A percentile compares a stretch with the other conserved stretches of the same genome.
Conservation (phyloP, 2,113 vertebrate genomes). For the Noturus placidus region DNA sequence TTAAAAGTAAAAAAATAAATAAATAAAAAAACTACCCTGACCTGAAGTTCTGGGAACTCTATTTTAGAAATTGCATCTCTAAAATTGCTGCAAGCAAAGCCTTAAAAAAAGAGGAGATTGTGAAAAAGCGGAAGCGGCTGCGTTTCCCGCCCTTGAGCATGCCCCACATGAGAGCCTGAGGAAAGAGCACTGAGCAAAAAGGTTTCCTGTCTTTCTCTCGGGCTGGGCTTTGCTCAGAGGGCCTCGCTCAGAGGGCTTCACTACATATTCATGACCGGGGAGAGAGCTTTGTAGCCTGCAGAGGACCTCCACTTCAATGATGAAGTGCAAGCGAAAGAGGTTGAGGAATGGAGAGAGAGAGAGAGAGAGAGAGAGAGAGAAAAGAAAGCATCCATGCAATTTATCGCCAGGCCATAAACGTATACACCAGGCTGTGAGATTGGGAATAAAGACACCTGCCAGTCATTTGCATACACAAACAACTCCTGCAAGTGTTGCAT, state of each 20-base stretch:
- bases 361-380: not conserved
- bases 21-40: not conserved
- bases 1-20: not conserved
- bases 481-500: conserved; percentile 5
- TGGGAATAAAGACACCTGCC: conserved; percentile 54
- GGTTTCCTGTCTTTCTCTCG: conserved; percentile 41
- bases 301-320: conserved; percentile 51
- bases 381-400: conserved; percentile 42
- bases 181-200: conserved; percentile 47
- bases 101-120: conserved; percentile 29
- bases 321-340: conserved; percentile 47
- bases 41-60: conserved; percentile 6
- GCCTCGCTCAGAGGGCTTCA: conserved; percentile 24
- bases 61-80: not conserved
- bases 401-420: conserved; percentile 45
- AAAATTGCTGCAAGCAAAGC: conserved; percentile 30
- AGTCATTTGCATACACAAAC: conserved; percentile 29
- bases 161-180: conserved; percentile 44
- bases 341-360: conserved; percentile 28
- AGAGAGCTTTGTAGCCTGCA: conserved; percentile 40
- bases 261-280: conserved; percentile 52
- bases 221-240: conserved; percentile 36
- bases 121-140: conserved; percentile 12
- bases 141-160: conserved; percentile 39
- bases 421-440: conserved; percentile 43